These are phyloP conservation scores for Anguilla anguilla DNA, from an alignment of 2,797 vertebrate genomes.

Conservation along the genomic window DNA sequence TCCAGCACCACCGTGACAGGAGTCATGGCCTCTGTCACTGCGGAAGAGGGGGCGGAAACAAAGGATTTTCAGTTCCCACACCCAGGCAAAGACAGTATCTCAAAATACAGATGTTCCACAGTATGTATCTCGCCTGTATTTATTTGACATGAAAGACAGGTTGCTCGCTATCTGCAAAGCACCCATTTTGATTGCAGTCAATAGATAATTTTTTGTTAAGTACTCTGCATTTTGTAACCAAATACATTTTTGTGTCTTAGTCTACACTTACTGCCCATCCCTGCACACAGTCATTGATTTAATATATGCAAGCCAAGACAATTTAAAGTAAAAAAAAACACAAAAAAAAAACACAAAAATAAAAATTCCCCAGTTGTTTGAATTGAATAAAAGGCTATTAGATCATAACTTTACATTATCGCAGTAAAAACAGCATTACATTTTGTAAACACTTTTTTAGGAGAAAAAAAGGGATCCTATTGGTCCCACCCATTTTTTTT, in stretches of 20 bases:
- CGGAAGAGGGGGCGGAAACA: conserved; percentile 40
- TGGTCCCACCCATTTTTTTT: background rate
- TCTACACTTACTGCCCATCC: background rate
- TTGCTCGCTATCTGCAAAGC: background rate
- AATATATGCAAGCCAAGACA: background rate
- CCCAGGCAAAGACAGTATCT: background rate
- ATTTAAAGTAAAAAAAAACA: conserved; percentile 10
- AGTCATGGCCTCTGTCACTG: conserved; percentile 85
- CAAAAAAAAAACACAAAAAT: conserved; percentile 47
- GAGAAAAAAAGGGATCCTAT: background rate
- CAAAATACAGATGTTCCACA: background rate
- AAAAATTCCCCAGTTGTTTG: conserved; percentile 64
- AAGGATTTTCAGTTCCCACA: conserved; percentile 8
- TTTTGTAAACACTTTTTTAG: background rate
- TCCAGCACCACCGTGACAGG: conserved; percentile 83
- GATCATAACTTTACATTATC: background rate
- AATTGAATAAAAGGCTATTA: conserved; percentile 43
- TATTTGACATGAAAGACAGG: no score
- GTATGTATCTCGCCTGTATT: no score
- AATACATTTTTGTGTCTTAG: background rate
- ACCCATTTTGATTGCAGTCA: background rate
- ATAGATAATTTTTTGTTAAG: background rate
- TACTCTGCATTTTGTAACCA: background rate
- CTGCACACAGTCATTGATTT: background rate
- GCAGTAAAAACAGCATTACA: background rate